phyloP scores from a whole-genome alignment of 2,113 vertebrate genomes.

The Lathamus discolor region DNA sequence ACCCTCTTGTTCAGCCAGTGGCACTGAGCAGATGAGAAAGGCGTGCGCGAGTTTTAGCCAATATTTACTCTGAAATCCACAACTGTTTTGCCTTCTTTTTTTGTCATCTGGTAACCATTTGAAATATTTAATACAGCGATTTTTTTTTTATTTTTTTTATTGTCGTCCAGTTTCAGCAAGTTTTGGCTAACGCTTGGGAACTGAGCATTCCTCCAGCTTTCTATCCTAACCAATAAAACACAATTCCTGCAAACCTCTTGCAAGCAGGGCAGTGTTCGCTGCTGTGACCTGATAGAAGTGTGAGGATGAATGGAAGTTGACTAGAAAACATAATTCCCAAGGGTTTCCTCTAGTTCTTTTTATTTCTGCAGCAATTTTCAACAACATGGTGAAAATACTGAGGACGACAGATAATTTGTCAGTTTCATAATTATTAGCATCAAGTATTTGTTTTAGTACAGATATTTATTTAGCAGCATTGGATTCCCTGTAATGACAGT shows the following conservation, averaged over 20 bases:
- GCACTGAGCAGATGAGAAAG: background rate
- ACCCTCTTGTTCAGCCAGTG: background rate
- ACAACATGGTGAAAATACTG: background rate
- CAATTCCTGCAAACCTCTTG: background rate
- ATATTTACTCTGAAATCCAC: slow-evolving; percentile 23
- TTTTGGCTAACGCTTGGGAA: slow-evolving; percentile 41
- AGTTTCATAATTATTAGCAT: background rate
- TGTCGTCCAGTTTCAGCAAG: slow-evolving; percentile 66
- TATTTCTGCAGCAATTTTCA: background rate
- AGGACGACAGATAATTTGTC: background rate
- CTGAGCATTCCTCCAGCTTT: slow-evolving; percentile 23
- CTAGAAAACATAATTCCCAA: background rate
- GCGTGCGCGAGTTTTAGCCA: background rate
- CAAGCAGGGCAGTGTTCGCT: background rate
- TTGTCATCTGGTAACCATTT: slow-evolving; percentile 37
- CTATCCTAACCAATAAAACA: background rate
- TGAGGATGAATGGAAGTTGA: background rate
- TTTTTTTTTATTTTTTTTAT: background rate
- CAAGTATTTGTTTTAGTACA: background rate
- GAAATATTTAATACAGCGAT: background rate
- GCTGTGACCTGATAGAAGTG: background rate
- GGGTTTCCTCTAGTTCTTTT: background rate
- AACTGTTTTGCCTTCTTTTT: background rate
- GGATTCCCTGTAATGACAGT: background rate
- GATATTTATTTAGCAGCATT: background rate